These are phyloP conservation scores for Lepidochrysops patricia DNA, from an alignment of 2,888 invertebrate genomes.

Conservation along the genomic window DNA sequence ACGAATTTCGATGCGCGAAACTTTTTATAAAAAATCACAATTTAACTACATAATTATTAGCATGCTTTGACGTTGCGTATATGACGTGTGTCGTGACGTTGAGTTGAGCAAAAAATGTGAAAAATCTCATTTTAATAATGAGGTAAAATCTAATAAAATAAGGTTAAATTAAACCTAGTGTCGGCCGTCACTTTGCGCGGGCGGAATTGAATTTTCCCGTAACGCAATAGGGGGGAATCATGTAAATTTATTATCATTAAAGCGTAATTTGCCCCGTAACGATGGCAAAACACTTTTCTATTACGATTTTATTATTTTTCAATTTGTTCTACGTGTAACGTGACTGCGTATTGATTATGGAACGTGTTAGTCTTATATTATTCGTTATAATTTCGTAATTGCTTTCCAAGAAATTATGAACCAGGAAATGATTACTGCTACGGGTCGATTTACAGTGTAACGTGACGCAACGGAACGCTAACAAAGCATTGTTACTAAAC, in stretches of 20 bases:
- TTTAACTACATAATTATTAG: no score
- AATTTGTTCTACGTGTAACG: not conserved
- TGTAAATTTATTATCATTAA: constrained; percentile 47
- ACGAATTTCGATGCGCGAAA: no score
- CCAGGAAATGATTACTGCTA: not conserved
- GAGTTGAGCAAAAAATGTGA: no score
- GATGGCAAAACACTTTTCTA: constrained; percentile 13
- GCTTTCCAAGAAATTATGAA: not conserved
- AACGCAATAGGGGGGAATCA: constrained; percentile 37
- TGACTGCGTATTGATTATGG: not conserved
- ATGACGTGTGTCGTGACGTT: no score
- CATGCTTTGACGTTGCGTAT: no score
- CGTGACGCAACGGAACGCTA: no score
- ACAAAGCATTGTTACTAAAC: no score
- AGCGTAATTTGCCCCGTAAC: constrained; percentile 15
- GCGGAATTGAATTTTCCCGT: constrained; percentile 38
- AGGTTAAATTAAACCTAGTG: constrained; percentile 14
- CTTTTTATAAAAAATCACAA: no score
- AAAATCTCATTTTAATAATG: no score
- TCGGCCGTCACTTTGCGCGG: constrained; percentile 22
- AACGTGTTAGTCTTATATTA: not conserved
- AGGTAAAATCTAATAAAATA: not conserved
- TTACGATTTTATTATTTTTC: constrained; percentile 10
- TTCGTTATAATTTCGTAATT: not conserved
- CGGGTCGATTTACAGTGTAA: no score